Conservation (phyloP, 1,140 invertebrate species). For the Aphaenogaster rudis region DNA sequence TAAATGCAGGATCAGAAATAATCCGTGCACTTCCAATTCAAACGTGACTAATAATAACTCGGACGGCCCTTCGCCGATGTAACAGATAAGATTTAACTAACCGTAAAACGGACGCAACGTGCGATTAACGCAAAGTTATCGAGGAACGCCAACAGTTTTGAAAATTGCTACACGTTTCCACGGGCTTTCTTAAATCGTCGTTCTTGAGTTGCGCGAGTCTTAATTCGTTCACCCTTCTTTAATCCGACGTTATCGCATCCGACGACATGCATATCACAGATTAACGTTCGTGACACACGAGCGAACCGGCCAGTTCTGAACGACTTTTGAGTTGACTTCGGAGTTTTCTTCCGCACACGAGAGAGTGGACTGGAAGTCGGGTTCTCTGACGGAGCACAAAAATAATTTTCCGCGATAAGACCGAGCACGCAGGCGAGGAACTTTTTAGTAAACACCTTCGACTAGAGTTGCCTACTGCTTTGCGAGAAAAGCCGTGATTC, state of each 20-base stretch:
- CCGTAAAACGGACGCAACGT: slow-evolving; percentile 50
- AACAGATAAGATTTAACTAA: slow-evolving; percentile 17
- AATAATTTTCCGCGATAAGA: slow-evolving; percentile 64
- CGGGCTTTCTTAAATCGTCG: slow-evolving; percentile 6
- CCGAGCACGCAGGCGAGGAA: slow-evolving; percentile 38
- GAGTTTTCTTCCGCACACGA: slow-evolving; percentile 25
- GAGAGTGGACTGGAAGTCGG: slow-evolving; percentile 14
- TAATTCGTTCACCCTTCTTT: slow-evolving; percentile 59
- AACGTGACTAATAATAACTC: slow-evolving; percentile 37
- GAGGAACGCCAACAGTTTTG: slow-evolving; percentile 1
- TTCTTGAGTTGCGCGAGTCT: slow-evolving; percentile 33
- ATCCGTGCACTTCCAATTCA: slow-evolving; percentile 1
- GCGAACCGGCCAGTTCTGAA: slow-evolving; percentile 34
- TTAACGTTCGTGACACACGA: slow-evolving; percentile 64
- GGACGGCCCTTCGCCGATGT: neutral
- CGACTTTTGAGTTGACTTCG: slow-evolving; percentile 57
- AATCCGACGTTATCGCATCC: slow-evolving; percentile 61
- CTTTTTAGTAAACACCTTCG: slow-evolving; percentile 63
- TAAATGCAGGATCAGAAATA: slow-evolving; percentile 19
- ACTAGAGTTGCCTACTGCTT: slow-evolving; percentile 29
- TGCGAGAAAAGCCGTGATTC: slow-evolving; percentile 45
- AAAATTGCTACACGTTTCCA: slow-evolving; percentile 17
- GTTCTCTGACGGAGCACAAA: slow-evolving; percentile 48
- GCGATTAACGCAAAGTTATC: slow-evolving; percentile 39
- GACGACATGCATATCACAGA: slow-evolving; percentile 60